These are phyloP conservation scores for Aplochiton taeniatus DNA, from an alignment of 2,797 vertebrate genomes.

Conservation along the genomic window DNA sequence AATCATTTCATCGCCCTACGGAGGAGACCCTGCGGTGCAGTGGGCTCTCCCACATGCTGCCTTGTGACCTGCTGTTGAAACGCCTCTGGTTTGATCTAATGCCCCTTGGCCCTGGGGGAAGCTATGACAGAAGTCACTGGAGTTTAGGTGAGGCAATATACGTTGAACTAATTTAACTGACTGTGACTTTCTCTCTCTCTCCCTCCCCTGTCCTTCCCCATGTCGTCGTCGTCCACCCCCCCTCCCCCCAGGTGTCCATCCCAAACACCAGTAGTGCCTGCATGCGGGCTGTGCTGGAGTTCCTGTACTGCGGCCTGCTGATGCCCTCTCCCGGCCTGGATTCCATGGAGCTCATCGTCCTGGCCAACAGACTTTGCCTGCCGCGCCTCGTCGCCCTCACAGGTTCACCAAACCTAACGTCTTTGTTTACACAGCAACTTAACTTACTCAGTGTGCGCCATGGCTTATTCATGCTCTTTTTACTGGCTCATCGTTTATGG, in stretches of 20 bases:
- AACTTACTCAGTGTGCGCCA: not conserved
- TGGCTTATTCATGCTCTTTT: not conserved
- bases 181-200: slow-evolving; percentile 2
- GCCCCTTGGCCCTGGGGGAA: too few relatives aligned
- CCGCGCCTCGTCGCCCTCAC: slow-evolving; percentile 87
- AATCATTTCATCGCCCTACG: too few relatives aligned
- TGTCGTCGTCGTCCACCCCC: slow-evolving; percentile 10
- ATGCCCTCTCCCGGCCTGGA: slow-evolving; percentile 80
- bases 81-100: too few relatives aligned
- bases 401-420: slow-evolving; percentile 61
- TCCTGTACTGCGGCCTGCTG: slow-evolving; percentile 85
- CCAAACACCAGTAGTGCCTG: slow-evolving; percentile 83
- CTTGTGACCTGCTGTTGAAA: too few relatives aligned
- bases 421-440: not conserved
- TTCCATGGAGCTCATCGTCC: slow-evolving; percentile 83
- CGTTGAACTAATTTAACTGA: not conserved
- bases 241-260: slow-evolving; percentile 78
- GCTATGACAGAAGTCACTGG: too few relatives aligned
- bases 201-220: not conserved
- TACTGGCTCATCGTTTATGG: not conserved
- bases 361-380: slow-evolving; percentile 88
- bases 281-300: slow-evolving; percentile 85
- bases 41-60: too few relatives aligned
- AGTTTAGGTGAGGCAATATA: too few relatives aligned
- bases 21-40: too few relatives aligned